Evolutionary conservation across 2,113 vertebrate genomes (phyloP), one percentile per base, ranked within the genome.

Genomic region (Oryzias woworae): DNA sequence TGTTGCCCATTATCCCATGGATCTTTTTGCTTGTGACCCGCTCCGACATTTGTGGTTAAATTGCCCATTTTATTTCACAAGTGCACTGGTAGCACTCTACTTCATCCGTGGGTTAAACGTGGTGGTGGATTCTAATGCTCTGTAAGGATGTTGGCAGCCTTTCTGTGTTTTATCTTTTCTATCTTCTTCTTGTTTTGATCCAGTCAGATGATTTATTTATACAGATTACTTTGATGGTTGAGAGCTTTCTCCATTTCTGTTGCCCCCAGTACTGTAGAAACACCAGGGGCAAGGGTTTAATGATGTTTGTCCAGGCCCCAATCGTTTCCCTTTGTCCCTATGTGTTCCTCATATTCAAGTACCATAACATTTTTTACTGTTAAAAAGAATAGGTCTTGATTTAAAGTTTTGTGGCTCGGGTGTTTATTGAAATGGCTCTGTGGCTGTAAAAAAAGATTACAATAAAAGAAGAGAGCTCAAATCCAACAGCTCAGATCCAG

Each of bases 181-280:
- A 36, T 36, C 10, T 36, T 36, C 36, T 36, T 36, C 44, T 17
- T 17, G 4, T 75, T 64, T 69, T 63, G 31, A 64, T 74, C 58
- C 42, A 62, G 66, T 75, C 65, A 8, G 58, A 86, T 89, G 55
- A 88, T 78, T 89, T 84, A 85, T 87, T 89, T 62, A 89, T 89
- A 54, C 71, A 66, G 73, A 84, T 88, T 81, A 75, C 77, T 85
- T 82, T 84, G 81, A 86, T 89, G 83, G 86, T 73, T 70, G 47
- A 41, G 62, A 65, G 43, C 51, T 79, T 69, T 70, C 62, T 23
- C 66, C 79, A 73, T 69, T 44, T 44, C 73, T 58, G 68, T 60
- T 69, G 54, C 62, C 63, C 67, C 61, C 59, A 69, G 68, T 68
- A 47, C 49, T 62, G 45, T 42, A 69, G 77, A 73, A 64, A 66